Evolutionary conservation across 2,888 invertebrate species (phyloP), one percentile per base, ranked within the genome.

Genomic region (Calephelis perditalis): DNA sequence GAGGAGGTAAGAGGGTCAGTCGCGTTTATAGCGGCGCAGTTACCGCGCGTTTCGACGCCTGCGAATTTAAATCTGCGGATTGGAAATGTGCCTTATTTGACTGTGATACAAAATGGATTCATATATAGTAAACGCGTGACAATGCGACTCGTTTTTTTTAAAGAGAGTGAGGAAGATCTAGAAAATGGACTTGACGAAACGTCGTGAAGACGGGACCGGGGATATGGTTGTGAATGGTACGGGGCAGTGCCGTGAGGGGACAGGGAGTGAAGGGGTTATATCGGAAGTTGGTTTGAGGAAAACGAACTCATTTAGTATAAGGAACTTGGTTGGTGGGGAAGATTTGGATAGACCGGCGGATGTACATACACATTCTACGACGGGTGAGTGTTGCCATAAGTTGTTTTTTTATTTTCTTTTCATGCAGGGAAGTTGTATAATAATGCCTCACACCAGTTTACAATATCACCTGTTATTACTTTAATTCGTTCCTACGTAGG

Each of bases 171-270:
- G 63, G 57, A 62, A 59, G 67, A 63, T 70, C 69, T 75, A 68
- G 74, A 84, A 83, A 73, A 90, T 90, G 90, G 90, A 90, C 85
- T 79, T 90, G 80, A 88, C 88, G 66, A 86, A 90, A 65, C 82
- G 89, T 52, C 82, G 79, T 69, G 86, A 84, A 67, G 72, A 77
- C 70, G 84, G 78, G 62, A 69, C 69, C 44, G 72, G 69, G 61
- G 73, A 72, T 57, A 59, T 67, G 62, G 70, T 75, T 63, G 68
- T 76, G 70, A 82, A 80, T 70, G 84, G 81, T 63, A 74, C 73
- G 68, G 81, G 76, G 66, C 75, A 78, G 81, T 82, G 79, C 68
- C 72, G 79, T 67, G 80, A 83, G 64, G 84, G 84, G 71, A 73
- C 75, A 9, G 74, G 71, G 65, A 78, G 81, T 80, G 85, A 85